A percentile compares a stretch with the other conserved stretches of the same genome.
Conservation (phyloP, 2,888 invertebrate species). For the Neoscelio sp. region DNA sequence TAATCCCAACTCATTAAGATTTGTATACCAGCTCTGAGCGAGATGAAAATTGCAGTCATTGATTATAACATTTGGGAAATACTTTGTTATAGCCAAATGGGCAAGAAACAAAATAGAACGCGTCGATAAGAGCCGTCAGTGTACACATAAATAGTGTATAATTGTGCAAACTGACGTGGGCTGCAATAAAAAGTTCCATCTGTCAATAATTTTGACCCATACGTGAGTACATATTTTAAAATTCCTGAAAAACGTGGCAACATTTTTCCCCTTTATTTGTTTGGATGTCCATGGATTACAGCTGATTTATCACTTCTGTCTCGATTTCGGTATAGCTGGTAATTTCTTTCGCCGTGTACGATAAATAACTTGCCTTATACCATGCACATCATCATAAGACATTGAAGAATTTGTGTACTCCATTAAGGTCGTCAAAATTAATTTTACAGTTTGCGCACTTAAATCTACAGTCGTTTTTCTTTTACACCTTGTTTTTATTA, state of each 20-base stretch:
- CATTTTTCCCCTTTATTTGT: slow-evolving; percentile 3
- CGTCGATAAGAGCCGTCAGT: slow-evolving; percentile 2
- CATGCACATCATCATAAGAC: no score
- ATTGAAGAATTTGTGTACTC: no score
- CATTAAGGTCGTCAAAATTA: no score
- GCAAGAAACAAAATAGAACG: slow-evolving; percentile 13
- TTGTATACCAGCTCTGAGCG: slow-evolving; percentile 29
- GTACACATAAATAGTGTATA: slow-evolving; percentile 15
- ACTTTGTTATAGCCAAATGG: slow-evolving; percentile 10
- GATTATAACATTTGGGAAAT: slow-evolving; percentile 14
- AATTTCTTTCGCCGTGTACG: no score
- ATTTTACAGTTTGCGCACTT: no score
- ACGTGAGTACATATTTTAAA: slow-evolving; percentile 1
- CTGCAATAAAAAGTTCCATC: slow-evolving; percentile 13
- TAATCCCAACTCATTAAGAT: no score
- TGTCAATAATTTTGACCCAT: slow-evolving; percentile 1
- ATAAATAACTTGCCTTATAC: no score
- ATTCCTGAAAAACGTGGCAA: slow-evolving; percentile 4
- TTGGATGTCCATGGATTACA: no score
- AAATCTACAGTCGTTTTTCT: no score
- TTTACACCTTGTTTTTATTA: no score
- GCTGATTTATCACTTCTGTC: no score
- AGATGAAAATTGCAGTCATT: slow-evolving; percentile 20
- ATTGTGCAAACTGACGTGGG: slow-evolving; percentile 7
- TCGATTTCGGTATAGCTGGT: no score